Base-by-base conservation (phyloP, 2,888 invertebrate species). In the Lasioglossum malachurum region DNA sequence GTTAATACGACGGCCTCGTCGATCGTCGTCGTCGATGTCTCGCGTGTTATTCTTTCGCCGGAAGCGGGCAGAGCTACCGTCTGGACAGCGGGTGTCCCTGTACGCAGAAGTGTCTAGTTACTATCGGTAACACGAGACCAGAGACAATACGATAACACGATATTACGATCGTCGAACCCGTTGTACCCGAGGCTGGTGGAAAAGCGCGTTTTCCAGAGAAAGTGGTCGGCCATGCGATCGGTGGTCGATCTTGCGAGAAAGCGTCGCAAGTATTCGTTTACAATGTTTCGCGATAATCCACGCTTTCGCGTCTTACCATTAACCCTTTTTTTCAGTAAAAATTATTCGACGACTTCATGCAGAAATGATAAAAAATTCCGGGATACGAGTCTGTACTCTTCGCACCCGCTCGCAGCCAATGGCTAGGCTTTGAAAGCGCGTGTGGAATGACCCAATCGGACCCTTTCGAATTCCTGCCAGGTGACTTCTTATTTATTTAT, bases 71-170 rank as follows among this genome's bases (percentile, higher is more conserved):
- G 81, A 38, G 49, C 72, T 83, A 75, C 78, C 72, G 79, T 57
- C 60, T 71, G 86, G 60, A 77, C 75, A 72, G 78, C 75, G 72
- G 80, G 38, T 35, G 76, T 79, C 72, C 78, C 75, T 81, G 78
- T 86, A 83, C 83, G 84, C 75, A 64, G 57, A 83, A 83, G 80
- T 86, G 53, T 91, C 82, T 71, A 49, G 74, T 91, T 90, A 90
- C 82, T 74, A 49, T 85, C 77, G 73, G 80, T 79, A 83, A 84
- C 41, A 35, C 64, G 75, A 86, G 46, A 67, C 12, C 31, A 27
- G 53, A 38, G 53, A 79, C 49, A 53, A 14, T 35, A 38, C 60
- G 60, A 49, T 49, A 49, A 14, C n/a, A 44, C 60, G 60, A 49
- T 49, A 49, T 82, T 71, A 75, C 80, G 57, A 41, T 71, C 73